phyloP scores from a whole-genome alignment of 2,888 invertebrate genomes.

The Eupsilia transversa region DNA sequence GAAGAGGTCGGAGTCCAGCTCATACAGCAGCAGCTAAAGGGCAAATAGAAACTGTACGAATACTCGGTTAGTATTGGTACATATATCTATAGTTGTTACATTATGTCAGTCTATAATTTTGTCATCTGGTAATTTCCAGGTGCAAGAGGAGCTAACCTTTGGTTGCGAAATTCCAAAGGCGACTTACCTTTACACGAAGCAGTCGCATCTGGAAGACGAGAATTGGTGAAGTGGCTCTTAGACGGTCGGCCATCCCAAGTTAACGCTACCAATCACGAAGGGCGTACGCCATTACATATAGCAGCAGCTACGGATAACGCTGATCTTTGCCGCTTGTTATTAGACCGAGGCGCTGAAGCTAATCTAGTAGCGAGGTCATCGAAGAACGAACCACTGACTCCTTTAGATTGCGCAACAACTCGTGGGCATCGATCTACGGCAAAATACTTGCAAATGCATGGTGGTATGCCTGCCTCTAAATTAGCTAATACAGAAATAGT shows the following conservation, averaged over 20 bases:
- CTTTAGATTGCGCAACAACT: conserved; percentile 97
- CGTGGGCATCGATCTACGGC: conserved; percentile 97
- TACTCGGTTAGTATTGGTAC: conserved; percentile 88
- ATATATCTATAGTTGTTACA: not conserved
- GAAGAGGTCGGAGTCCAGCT: conserved; percentile 97
- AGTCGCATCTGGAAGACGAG: conserved; percentile 96
- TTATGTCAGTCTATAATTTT: not conserved
- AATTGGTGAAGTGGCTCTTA: conserved; percentile 96
- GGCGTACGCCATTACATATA: conserved; percentile 97
- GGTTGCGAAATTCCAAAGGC: conserved; percentile 97
- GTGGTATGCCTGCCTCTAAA: conserved; percentile 95
- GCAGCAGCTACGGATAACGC: conserved; percentile 98
- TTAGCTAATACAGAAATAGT: conserved; percentile 89
- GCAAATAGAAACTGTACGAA: conserved; percentile 96
- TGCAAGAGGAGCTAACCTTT: conserved; percentile 95
- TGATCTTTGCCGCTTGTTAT: conserved; percentile 96
- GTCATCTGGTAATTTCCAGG: conserved; percentile 72
- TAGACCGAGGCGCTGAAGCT: conserved; percentile 96
- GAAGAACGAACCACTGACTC: conserved; percentile 96
- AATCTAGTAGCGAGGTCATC: conserved; percentile 96
- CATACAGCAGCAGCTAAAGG: conserved; percentile 99
- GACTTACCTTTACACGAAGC: conserved; percentile 99
- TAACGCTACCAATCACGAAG: conserved; percentile 97
- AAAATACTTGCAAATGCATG: conserved; percentile 97
- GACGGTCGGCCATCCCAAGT: conserved; percentile 95